These are phyloP conservation scores for Lycocerus yunnanus DNA, from an alignment of 2,888 invertebrate genomes.

Conservation along the genomic window DNA sequence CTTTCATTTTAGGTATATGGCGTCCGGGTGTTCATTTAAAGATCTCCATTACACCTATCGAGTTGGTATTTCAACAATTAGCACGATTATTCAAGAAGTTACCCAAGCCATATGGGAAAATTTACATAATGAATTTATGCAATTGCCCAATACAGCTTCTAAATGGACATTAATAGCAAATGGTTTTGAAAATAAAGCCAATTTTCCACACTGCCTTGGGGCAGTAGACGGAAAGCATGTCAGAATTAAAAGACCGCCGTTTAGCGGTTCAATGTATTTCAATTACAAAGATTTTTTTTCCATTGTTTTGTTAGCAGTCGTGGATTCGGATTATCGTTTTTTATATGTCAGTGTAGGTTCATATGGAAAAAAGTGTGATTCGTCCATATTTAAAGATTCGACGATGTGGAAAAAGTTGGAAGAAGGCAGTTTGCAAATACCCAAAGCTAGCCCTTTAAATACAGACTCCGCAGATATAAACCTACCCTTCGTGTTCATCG, in stretches of 20 bases:
- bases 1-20: not conserved
- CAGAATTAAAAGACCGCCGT: too few species aligned
- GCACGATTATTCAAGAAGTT: too few species aligned
- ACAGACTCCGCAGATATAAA: not conserved
- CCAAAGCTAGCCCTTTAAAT: constrained; percentile 34
- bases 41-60: too few species aligned
- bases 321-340: constrained; percentile 39
- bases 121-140: too few species aligned
- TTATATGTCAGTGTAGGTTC: too few species aligned
- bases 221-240: too few species aligned
- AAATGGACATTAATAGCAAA: too few species aligned
- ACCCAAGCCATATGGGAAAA: too few species aligned
- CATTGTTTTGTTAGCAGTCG: constrained; percentile 35
- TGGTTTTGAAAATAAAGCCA: too few species aligned
- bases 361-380: constrained; percentile 37
- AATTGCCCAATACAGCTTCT: not conserved
- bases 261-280: not conserved
- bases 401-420: constrained; percentile 36
- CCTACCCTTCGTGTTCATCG: constrained; percentile 37
- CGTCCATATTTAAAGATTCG: constrained; percentile 38
- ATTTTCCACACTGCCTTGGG: too few species aligned
- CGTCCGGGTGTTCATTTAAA: too few species aligned
- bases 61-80: too few species aligned
- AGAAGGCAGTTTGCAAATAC: constrained; percentile 37
- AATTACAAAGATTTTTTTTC: constrained; percentile 8